Percentiles rank a stretch among this genome's conserved stretches.
Conservation (phyloP, 2,113 vertebrate genomes). For the Takifugu flavidus region DNA sequence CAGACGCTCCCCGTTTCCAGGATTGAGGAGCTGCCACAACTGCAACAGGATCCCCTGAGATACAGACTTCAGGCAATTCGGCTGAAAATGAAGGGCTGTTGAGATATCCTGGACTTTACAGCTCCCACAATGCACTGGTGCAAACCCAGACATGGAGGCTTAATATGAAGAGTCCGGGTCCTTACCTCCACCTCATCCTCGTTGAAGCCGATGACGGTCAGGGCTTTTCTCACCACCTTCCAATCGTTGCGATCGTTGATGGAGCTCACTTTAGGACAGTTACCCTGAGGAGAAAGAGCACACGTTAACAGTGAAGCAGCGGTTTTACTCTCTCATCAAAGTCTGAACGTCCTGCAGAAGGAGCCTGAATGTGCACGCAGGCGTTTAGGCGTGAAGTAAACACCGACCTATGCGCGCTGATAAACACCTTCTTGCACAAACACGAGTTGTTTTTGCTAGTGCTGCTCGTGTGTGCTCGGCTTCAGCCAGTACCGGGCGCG, state of each 20-base stretch:
- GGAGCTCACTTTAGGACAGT: constrained; percentile 97
- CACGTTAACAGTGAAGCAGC: not conserved
- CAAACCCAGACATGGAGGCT: no score
- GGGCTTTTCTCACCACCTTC: constrained; percentile 88
- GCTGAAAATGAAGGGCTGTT: no score
- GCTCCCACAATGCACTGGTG: no score
- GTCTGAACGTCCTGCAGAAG: not conserved
- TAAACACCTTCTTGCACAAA: constrained; percentile 24
- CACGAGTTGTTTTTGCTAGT: constrained; percentile 27
- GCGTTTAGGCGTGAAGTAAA: constrained; percentile 27
- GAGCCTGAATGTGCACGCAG: constrained; percentile 12
- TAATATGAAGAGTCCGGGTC: not conserved
- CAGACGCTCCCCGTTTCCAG: no score
- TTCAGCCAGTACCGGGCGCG: constrained; percentile 29
- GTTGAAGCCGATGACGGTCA: constrained; percentile 88
- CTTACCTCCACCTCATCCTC: constrained; percentile 90
- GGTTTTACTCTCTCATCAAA: not conserved
- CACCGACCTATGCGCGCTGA: constrained; percentile 11
- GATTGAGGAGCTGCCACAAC: no score
- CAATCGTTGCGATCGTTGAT: constrained; percentile 97
- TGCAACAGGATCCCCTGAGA: no score
- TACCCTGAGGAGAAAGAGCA: constrained; percentile 76
- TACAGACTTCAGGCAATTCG: no score
- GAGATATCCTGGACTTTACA: no score
- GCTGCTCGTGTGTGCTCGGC: constrained; percentile 15